Evolutionary conservation across 2,113 vertebrate genomes (phyloP).

Genomic region (Dasyornis broadbenti): DNA sequence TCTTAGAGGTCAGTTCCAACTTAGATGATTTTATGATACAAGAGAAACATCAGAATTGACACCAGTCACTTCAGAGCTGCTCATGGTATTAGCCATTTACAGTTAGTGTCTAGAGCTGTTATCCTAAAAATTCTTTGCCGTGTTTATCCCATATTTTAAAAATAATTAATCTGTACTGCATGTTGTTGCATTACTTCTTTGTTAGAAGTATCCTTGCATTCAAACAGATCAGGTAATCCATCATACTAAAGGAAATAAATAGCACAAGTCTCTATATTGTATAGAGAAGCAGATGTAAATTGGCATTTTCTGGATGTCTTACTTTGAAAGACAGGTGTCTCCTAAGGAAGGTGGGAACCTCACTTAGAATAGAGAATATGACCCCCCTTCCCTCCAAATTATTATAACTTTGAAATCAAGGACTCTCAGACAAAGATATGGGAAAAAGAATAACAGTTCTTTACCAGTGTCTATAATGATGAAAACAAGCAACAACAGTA

Average conservation of each 20-base stretch:
- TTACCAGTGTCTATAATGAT: too few species aligned
- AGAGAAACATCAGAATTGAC: neutral
- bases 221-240: neutral
- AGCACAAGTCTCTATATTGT: neutral
- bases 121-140: neutral
- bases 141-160: neutral
- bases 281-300: neutral
- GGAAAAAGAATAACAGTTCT: too few species aligned
- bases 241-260: neutral
- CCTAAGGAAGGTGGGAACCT: too few species aligned
- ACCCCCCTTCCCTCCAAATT: too few species aligned
- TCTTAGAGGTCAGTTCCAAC: neutral
- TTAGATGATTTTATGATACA: accelerated
- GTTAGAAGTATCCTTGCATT: neutral
- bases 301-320: neutral
- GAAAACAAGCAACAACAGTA: too few species aligned
- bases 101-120: neutral
- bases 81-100: neutral
- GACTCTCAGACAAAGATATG: too few species aligned
- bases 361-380: too few species aligned
- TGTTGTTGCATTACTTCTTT: neutral
- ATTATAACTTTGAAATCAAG: too few species aligned
- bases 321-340: too few species aligned
- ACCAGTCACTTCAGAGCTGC: neutral
- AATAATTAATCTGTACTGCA: neutral